Evolutionary conservation across 2,888 invertebrate genomes (phyloP), one percentile per base, ranked within the genome.

Genomic region (Oxyteleia sp.): DNA sequence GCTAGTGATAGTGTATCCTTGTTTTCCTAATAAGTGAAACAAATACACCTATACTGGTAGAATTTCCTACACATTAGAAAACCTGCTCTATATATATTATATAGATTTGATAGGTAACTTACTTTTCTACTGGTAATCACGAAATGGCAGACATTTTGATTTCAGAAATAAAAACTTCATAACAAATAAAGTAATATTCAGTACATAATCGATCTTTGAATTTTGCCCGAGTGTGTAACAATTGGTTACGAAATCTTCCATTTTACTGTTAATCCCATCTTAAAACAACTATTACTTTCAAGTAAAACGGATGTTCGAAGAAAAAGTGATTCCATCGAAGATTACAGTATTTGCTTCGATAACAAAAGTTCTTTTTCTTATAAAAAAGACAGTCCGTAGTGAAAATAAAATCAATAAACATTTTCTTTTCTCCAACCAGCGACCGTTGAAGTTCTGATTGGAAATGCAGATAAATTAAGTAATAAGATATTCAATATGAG

Each of bases 391-490:
- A 8, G 7, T 53, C 11, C 16, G 10, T 10, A 10, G 10, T 35
- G 10, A 10, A 38, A 38, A 38, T 43, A 26, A 59, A 57, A 20
- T 41, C 20, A n/a, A 38, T 41, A 20, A 41, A 57, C 16, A 57
- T 11, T 57, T 20, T 1, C 7, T n/a, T 20, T 57, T 41, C 10
- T 26, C 1, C 29, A 7, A 15, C 7, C 1, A 15, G 3, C 29
- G 13, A 15, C 7, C 1, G 23, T 3, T 20, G 2, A 32, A 47
- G 13, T 47, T 11, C 43, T 47, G 47, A 32, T 63, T 47, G 47
- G 15, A 47, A 47, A 11, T 32, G 0, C 26, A n/a, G 13, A 61
- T 61, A 45, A 59, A 15, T 59, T 8, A 26, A 41, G 43, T 23
- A 29, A 61, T 29, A 29, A 43, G 18, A 38, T 13, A 38, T 13